phyloP scores from a whole-genome alignment of 2,797 vertebrate species.

The Champsocephalus esox region DNA sequence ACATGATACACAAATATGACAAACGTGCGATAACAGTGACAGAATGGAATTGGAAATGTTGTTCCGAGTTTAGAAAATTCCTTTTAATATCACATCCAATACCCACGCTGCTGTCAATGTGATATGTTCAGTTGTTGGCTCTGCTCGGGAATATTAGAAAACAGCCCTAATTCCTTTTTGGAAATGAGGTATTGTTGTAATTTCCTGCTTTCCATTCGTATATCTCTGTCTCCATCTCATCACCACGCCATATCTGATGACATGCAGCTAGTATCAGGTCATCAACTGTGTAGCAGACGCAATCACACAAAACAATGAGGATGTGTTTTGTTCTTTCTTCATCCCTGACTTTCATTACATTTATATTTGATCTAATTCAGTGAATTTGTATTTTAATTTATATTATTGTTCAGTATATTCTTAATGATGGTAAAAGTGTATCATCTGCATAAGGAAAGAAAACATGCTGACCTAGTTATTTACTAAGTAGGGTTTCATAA shows the following conservation, averaged over 20 bases:
- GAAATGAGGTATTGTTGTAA: conserved; percentile 29
- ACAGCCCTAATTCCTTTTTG: conserved; percentile 26
- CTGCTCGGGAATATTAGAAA: conserved; percentile 38
- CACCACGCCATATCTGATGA: not conserved
- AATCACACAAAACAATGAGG: not conserved
- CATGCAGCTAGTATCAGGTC: not conserved
- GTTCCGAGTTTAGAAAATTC: conserved; percentile 63
- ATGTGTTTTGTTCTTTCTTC: not conserved
- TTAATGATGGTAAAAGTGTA: not conserved
- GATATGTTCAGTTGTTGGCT: conserved; percentile 47
- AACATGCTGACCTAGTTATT: not conserved
- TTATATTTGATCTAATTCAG: not conserved
- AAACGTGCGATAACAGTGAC: conserved; percentile 73
- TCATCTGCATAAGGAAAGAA: not conserved
- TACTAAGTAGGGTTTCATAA: conserved; percentile 5
- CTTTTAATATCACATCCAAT: conserved; percentile 59
- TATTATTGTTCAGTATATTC: not conserved
- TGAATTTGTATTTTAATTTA: not conserved
- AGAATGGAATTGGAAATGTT: conserved; percentile 74
- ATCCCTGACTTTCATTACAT: not conserved
- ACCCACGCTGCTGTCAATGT: conserved; percentile 64
- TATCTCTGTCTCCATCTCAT: conserved; percentile 8
- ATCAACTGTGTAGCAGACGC: not conserved
- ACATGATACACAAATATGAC: conserved; percentile 76
- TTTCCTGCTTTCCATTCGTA: conserved; percentile 27